phyloP scores from a whole-genome alignment of 1,140 invertebrate species.

The Bicyclus anynana region DNA sequence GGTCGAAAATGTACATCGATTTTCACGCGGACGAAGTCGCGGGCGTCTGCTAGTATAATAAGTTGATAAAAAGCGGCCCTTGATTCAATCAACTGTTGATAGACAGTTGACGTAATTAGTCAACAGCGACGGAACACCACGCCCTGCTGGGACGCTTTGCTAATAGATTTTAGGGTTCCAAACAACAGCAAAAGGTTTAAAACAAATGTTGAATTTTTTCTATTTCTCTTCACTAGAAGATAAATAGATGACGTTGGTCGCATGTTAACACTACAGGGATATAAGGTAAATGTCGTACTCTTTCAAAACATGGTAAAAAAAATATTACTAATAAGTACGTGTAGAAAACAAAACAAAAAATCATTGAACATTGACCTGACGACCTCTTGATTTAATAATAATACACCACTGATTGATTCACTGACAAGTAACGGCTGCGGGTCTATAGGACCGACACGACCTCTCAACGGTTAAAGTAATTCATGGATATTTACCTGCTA shows the following conservation, averaged over 20 bases:
- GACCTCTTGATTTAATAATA: neutral
- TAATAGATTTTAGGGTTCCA: neutral
- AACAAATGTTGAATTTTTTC: too few species aligned
- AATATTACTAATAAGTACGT: neutral
- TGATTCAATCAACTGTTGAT: conserved; percentile 13
- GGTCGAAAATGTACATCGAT: too few species aligned
- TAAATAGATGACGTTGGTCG: too few species aligned
- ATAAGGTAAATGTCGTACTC: too few species aligned
- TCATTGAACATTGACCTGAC: neutral
- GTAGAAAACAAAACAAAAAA: neutral
- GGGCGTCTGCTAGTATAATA: too few species aligned
- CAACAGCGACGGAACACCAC: neutral
- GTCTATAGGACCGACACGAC: neutral
- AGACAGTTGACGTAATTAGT: conserved; percentile 22
- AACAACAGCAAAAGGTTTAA: neutral
- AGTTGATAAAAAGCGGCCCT: conserved; percentile 17
- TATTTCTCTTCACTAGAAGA: too few species aligned
- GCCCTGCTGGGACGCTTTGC: neutral
- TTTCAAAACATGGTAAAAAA: too few species aligned
- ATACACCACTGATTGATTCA: neutral
- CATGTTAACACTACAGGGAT: too few species aligned
- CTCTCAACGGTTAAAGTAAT: neutral
- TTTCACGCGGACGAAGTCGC: too few species aligned
- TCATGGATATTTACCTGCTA: too few species aligned
- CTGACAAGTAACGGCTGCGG: neutral